phyloP scores from a whole-genome alignment of 2,113 vertebrate species.

The Lasiurus cinereus region DNA sequence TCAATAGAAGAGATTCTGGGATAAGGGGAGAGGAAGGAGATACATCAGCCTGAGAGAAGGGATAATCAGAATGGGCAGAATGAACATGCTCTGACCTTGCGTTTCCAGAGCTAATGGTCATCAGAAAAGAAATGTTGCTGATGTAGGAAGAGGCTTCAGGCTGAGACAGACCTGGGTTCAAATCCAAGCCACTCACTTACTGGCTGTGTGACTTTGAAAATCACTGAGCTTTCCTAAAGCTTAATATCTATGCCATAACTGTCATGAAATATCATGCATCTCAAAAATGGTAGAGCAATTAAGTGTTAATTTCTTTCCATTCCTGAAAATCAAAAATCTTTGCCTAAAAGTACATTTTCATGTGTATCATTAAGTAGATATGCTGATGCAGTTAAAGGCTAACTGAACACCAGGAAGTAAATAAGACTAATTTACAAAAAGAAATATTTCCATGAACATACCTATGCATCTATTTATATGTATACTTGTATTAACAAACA shows the following conservation, averaged over 20 bases:
- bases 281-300: background rate
- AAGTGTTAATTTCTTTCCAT: background rate
- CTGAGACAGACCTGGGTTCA: background rate
- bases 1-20: background rate
- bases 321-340: constrained; percentile 7
- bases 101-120: background rate
- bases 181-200: background rate
- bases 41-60: background rate
- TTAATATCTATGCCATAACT: background rate
- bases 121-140: background rate
- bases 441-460: background rate
- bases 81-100: background rate
- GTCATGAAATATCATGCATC: background rate
- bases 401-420: background rate
- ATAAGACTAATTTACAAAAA: background rate
- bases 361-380: background rate
- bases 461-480: background rate
- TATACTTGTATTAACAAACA: background rate
- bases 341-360: background rate
- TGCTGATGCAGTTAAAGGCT: background rate
- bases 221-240: background rate
- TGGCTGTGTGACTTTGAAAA: background rate
- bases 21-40: background rate
- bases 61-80: background rate
- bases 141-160: background rate